Conservation (phyloP, 1,140 invertebrate species). For the Halyomorpha halys region DNA sequence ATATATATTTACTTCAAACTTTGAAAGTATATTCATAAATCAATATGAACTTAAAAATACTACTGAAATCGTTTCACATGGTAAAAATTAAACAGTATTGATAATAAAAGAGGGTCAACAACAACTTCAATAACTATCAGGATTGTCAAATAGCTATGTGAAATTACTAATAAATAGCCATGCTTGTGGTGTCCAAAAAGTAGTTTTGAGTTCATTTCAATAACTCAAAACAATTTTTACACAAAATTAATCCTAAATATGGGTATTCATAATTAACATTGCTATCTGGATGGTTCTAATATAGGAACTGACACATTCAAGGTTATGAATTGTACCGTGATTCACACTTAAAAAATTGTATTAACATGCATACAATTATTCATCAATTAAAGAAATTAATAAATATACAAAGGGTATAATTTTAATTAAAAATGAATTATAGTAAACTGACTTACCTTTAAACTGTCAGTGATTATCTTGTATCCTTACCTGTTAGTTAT, state of each 20-base stretch:
- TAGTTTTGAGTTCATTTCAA: not conserved
- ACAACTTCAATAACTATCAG: slow-evolving; percentile 26
- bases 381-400: not conserved
- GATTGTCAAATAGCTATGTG: not conserved
- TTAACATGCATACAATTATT: not conserved
- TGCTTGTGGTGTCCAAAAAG: not conserved
- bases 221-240: too few relatives aligned
- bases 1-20: too few relatives aligned
- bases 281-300: not conserved
- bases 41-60: too few relatives aligned
- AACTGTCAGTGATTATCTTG: slow-evolving; percentile 5
- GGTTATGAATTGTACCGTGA: too few relatives aligned
- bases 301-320: not conserved
- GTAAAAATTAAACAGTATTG: too few relatives aligned
- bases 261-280: not conserved
- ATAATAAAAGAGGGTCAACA: slow-evolving; percentile 2
- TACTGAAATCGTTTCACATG: too few relatives aligned
- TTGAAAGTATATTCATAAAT: too few relatives aligned
- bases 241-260: not conserved
- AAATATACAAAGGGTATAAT: not conserved
- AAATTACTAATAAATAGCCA: not conserved
- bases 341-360: not conserved
- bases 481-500: slow-evolving; percentile 26
- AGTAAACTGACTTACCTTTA: slow-evolving; percentile 6
- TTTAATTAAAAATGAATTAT: not conserved